Evolutionary conservation across 2,113 vertebrate genomes (phyloP).

Genomic region (Xyrauchen texanus): DNA sequence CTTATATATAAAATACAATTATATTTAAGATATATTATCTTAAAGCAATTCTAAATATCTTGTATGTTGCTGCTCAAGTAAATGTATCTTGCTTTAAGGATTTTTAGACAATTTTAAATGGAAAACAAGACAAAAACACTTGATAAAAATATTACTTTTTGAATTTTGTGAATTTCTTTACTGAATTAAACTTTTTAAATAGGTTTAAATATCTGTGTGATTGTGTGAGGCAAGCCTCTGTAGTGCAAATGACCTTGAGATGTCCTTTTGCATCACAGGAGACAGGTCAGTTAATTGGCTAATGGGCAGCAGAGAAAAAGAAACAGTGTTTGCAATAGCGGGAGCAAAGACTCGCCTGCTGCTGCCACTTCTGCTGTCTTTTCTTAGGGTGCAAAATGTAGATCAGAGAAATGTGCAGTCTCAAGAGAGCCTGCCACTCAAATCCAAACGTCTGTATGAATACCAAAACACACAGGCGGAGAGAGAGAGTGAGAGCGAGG

Average conservation of each 20-base stretch:
- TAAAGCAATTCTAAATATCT: too few species aligned
- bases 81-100: too few species aligned
- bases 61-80: too few species aligned
- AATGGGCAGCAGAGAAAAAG: conserved; percentile 16
- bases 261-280: conserved; percentile 71
- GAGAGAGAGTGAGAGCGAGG: conserved; percentile 13
- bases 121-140: too few species aligned
- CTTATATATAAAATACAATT: too few species aligned
- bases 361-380: conserved; percentile 42
- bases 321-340: conserved; percentile 22
- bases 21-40: too few species aligned
- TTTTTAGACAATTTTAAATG: too few species aligned
- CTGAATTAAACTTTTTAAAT: too few species aligned
- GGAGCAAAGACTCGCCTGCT: conserved; percentile 51
- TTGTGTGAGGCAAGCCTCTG: conserved; percentile 52
- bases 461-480: conserved; percentile 70
- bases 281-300: conserved; percentile 52
- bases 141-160: too few species aligned
- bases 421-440: conserved; percentile 76
- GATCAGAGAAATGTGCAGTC: conserved; percentile 75
- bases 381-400: conserved; percentile 77
- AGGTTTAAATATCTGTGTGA: conserved; percentile 45
- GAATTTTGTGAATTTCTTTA: too few species aligned
- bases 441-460: conserved; percentile 74
- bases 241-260: conserved; percentile 75